A percentile compares a stretch with the other conserved stretches of the same genome.
phyloP scores from a whole-genome alignment of 2,888 invertebrate genomes.

The Eledone cirrhosa region DNA sequence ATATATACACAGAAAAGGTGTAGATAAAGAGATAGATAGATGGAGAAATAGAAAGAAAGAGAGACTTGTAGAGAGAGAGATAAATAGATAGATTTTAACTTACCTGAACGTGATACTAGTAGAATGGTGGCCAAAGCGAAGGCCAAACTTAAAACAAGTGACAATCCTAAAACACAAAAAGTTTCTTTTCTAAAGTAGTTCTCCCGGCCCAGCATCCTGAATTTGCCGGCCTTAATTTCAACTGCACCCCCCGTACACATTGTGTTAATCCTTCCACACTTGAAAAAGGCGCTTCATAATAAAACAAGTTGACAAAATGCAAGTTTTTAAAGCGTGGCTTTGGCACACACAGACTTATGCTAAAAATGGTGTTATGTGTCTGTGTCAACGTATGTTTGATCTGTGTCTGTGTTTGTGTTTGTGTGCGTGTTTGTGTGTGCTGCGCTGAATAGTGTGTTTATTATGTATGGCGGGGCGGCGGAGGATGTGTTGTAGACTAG shows the following conservation, averaged over 20 bases:
- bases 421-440: no score
- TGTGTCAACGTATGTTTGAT: no score
- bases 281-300: conserved; percentile 25
- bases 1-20: no score
- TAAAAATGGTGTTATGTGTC: conserved; percentile 1
- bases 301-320: not conserved
- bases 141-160: not conserved
- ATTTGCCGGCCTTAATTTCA: conserved; percentile 14
- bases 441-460: no score
- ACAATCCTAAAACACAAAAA: conserved; percentile 15
- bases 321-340: not conserved
- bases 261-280: conserved; percentile 23
- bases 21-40: not conserved
- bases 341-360: not conserved
- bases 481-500: no score
- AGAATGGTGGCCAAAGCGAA: not conserved
- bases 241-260: conserved; percentile 20
- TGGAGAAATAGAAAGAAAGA: not conserved
- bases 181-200: conserved; percentile 14
- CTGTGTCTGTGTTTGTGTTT: no score
- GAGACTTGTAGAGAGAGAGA: not conserved
- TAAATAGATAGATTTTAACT: not conserved
- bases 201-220: conserved; percentile 26
- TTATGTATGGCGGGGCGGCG: no score
- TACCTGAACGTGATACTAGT: not conserved